Evolutionary conservation across 2,113 vertebrate species (phyloP).

Genomic region (Otolemur garnettii): DNA sequence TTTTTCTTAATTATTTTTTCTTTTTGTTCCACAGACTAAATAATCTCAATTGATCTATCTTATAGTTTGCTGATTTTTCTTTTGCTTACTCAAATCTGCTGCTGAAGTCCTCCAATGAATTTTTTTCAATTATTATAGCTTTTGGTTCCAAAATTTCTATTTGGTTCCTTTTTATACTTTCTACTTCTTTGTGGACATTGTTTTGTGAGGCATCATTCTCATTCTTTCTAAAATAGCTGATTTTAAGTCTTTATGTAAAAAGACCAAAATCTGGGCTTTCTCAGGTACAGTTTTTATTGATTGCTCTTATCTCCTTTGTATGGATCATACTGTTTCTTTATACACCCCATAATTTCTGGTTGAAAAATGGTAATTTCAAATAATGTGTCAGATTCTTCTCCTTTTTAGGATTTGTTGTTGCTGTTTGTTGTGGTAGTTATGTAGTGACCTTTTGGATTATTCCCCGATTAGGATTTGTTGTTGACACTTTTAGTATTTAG

Average conservation of each 20-base stretch:
- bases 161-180: background rate
- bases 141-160: background rate
- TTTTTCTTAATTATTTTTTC: background rate
- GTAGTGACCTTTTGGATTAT: background rate
- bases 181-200: background rate
- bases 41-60: background rate
- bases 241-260: slow-evolving; percentile 4
- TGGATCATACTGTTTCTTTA: background rate
- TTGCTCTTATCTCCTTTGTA: background rate
- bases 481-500: background rate
- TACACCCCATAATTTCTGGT: background rate
- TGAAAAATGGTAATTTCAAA: background rate
- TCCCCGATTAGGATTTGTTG: too few species aligned
- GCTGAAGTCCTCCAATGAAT: background rate
- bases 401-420: background rate
- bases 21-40: background rate
- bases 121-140: background rate
- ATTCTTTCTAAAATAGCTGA: background rate
- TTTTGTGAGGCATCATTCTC: background rate
- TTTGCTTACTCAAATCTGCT: background rate
- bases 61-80: background rate
- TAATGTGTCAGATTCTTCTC: background rate
- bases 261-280: background rate
- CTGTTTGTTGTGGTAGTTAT: background rate
- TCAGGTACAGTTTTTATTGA: background rate